phyloP scores from a whole-genome alignment of 2,888 invertebrate species.

The Tenodera sinensis region DNA sequence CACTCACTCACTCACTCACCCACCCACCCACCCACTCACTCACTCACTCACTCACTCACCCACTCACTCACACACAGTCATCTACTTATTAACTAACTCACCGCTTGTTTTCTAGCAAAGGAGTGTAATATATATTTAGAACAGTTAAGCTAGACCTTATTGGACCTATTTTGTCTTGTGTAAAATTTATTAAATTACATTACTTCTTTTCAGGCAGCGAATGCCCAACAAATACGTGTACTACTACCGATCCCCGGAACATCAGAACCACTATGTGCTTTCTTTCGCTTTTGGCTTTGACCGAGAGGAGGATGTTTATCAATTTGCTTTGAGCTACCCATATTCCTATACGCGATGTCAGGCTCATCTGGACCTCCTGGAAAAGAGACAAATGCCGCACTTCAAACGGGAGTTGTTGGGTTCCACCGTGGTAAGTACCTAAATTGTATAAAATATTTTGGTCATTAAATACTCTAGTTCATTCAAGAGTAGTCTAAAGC shows the following conservation, averaged over 20 bases:
- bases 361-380: slow-evolving; percentile 73
- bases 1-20: too few species aligned
- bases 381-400: slow-evolving; percentile 53
- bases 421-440: slow-evolving; percentile 46
- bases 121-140: too few species aligned
- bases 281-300: slow-evolving; percentile 95
- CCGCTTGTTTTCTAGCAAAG: too few species aligned
- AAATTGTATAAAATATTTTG: neutral
- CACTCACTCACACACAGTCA: too few species aligned
- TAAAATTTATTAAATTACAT: neutral
- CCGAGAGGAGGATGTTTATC: slow-evolving; percentile 90
- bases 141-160: too few species aligned
- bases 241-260: slow-evolving; percentile 85
- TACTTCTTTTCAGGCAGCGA: slow-evolving; percentile 59
- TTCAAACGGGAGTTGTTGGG: slow-evolving; percentile 71
- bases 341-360: slow-evolving; percentile 93
- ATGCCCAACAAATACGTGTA: slow-evolving; percentile 80
- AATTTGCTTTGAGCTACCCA: slow-evolving; percentile 90
- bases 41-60: too few species aligned
- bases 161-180: too few species aligned
- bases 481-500: neutral
- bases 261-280: slow-evolving; percentile 86
- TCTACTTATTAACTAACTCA: too few species aligned
- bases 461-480: neutral
- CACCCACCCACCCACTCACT: too few species aligned